Conservation (phyloP, 2,797 vertebrate species). For the Sebastes variabilis region DNA sequence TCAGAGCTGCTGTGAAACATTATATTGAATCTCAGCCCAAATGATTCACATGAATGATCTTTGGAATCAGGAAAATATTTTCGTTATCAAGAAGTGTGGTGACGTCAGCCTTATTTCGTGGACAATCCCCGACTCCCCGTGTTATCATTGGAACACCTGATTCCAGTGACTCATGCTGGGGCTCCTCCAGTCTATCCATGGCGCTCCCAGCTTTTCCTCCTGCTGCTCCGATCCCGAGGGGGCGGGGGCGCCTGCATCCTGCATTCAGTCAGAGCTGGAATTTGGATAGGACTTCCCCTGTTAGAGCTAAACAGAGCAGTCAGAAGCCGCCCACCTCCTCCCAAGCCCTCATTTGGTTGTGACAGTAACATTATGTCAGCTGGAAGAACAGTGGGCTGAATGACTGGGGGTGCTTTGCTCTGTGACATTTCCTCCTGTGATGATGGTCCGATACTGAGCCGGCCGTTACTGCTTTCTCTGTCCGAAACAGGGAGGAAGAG, state of each 20-base stretch:
- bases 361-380: constrained; percentile 68
- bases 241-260: constrained; percentile 59
- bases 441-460: constrained; percentile 60
- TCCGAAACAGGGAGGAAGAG: constrained; percentile 23
- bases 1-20: constrained; percentile 20
- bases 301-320: constrained; percentile 45
- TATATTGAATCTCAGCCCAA: constrained; percentile 18
- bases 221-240: constrained; percentile 39
- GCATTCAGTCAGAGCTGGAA: constrained; percentile 67
- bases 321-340: constrained; percentile 62
- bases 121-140: constrained; percentile 47
- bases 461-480: constrained; percentile 37
- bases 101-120: constrained; percentile 48
- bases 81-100: constrained; percentile 61
- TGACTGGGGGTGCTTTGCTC: constrained; percentile 56
- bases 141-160: constrained; percentile 78
- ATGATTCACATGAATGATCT: constrained; percentile 26
- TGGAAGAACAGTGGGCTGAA: constrained; percentile 62
- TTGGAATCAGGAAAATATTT: constrained; percentile 52
- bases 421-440: constrained; percentile 79
- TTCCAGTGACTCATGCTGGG: constrained; percentile 66
- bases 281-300: constrained; percentile 73
- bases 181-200: constrained; percentile 39
- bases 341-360: constrained; percentile 74
- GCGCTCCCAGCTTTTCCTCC: constrained; percentile 62